Conservation (phyloP, 2,888 invertebrate species). For the Coenonympha glycerion region DNA sequence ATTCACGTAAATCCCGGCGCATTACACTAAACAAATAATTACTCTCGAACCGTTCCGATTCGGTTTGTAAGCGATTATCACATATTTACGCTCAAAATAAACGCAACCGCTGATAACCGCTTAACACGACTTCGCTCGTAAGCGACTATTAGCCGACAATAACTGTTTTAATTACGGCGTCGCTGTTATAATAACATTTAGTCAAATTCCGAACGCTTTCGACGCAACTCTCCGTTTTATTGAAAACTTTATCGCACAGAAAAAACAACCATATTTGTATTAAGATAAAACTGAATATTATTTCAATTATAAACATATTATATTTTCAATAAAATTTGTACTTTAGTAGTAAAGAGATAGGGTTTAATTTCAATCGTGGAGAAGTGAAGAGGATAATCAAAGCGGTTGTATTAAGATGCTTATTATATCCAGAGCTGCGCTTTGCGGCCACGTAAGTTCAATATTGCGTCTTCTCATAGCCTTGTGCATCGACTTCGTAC, state of each 20-base stretch:
- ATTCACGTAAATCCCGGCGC: neutral
- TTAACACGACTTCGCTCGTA: conserved; percentile 15
- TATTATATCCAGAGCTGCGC: conserved; percentile 19
- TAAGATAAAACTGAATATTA: neutral
- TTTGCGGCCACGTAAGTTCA: conserved; percentile 17
- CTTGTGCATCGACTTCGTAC: no score
- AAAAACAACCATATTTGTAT: neutral
- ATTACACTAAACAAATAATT: conserved; percentile 17
- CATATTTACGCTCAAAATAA: conserved; percentile 15
- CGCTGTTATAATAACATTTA: conserved; percentile 21
- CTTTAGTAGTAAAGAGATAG: neutral
- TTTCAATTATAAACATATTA: neutral
- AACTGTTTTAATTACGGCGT: conserved; percentile 20
- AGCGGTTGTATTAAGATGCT: conserved; percentile 19
- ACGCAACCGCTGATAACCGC: conserved; percentile 4
- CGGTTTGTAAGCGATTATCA: conserved; percentile 17
- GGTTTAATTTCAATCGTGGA: neutral
- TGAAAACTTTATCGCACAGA: neutral
- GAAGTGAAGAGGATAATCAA: conserved; percentile 14
- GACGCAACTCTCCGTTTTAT: conserved; percentile 8
- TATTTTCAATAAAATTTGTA: neutral
- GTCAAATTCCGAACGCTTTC: conserved; percentile 17
- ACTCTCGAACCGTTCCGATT: neutral
- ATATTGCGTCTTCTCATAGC: conserved; percentile 16
- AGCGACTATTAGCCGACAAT: conserved; percentile 17